Evolutionary conservation across 2,113 vertebrate species (phyloP).

Genomic region (Alectura lathami): DNA sequence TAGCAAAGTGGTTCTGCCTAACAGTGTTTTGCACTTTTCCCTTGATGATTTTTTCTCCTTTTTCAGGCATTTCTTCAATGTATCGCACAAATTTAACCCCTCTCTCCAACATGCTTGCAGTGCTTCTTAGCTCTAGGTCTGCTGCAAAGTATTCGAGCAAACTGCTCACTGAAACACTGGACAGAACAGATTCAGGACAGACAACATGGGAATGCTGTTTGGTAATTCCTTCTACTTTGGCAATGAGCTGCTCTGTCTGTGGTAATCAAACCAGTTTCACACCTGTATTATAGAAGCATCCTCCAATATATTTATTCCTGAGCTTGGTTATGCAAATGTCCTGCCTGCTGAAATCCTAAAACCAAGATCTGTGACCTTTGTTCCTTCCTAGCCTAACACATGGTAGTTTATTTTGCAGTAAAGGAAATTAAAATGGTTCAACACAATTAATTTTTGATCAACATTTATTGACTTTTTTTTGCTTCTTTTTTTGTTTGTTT

Average conservation of each 20-base stretch:
- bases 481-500: no score
- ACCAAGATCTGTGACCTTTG: not conserved
- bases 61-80: not conserved
- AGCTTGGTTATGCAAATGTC: not conserved
- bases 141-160: not conserved
- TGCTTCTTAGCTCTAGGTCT: not conserved
- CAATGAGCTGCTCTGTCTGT: not conserved
- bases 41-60: not conserved
- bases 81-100: not conserved
- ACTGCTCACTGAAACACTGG: not conserved
- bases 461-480: not conserved
- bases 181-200: not conserved
- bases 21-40: not conserved
- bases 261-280: not conserved
- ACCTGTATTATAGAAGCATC: not conserved
- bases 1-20: not conserved
- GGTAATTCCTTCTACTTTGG: not conserved
- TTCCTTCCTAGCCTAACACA: not conserved
- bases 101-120: not conserved
- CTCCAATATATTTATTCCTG: not conserved
- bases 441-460: not conserved
- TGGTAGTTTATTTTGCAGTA: not conserved
- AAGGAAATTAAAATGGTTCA: not conserved
- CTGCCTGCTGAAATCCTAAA: not conserved
- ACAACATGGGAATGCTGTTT: not conserved